Percentiles rank a stretch among this genome's conserved stretches.
These are phyloP conservation scores for Falco rusticolus DNA, from an alignment of 2,797 vertebrate genomes.

Conservation along the genomic window DNA sequence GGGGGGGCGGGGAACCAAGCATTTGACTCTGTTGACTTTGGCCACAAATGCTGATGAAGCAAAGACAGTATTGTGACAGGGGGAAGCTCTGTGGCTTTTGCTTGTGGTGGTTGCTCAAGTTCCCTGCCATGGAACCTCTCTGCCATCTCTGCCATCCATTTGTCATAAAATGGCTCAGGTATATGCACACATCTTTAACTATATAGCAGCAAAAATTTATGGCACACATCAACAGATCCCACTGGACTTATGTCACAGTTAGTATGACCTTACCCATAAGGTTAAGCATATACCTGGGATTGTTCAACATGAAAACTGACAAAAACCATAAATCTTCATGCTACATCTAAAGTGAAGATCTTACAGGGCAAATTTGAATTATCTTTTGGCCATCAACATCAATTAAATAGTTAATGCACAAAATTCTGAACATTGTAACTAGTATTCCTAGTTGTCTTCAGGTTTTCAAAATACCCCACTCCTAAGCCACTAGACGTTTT, in stretches of 20 bases:
- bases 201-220: not conserved
- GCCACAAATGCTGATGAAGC: not conserved
- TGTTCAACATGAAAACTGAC: not conserved
- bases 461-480: not conserved
- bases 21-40: not conserved
- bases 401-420: not conserved
- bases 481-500: not conserved
- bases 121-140: not conserved
- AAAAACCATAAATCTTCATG: not conserved
- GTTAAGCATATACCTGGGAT: not conserved
- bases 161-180: not conserved
- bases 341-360: not conserved
- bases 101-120: not conserved
- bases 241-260: rapidly evolving
- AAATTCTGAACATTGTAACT: not conserved
- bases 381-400: not conserved
- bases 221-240: not conserved
- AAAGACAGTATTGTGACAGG: too few relatives aligned
- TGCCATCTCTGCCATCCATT: not conserved
- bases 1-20: not conserved
- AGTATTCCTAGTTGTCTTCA: not conserved
- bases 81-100: not conserved
- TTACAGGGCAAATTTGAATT: not conserved
- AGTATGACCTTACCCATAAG: not conserved
- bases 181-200: not conserved